Percentiles rank a stretch among this genome's conserved stretches.
These are phyloP conservation scores for Chromoteleia sp. DNA, from an alignment of 2,888 invertebrate species.

Conservation along the genomic window DNA sequence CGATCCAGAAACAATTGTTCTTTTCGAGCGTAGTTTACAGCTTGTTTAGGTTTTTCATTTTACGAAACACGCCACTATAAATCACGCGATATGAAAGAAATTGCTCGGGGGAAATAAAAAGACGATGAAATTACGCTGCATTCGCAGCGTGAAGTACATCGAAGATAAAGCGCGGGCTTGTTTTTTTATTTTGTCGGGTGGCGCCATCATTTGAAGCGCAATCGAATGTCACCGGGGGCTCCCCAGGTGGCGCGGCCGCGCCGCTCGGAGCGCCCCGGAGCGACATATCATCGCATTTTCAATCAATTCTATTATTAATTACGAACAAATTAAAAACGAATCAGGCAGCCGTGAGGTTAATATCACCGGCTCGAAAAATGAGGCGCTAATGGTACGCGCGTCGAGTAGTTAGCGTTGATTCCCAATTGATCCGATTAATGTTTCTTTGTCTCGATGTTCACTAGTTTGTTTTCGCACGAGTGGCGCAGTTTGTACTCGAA, in stretches of 20 bases:
- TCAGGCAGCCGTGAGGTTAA: no score
- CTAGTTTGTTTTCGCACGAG: no score
- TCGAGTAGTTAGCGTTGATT: no score
- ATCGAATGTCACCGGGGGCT: constrained; percentile 3
- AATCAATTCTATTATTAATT: no score
- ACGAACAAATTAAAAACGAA: no score
- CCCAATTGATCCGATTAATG: no score
- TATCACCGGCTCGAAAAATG: no score
- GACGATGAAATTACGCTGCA: constrained; percentile 9
- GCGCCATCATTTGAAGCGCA: constrained; percentile 40
- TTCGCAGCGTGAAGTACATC: constrained; percentile 28
- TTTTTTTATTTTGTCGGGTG: constrained; percentile 11
- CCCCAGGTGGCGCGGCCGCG: constrained; percentile 35
- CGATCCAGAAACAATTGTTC: constrained; percentile 13
- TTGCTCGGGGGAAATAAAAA: constrained; percentile 14
- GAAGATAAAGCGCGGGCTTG: constrained; percentile 4
- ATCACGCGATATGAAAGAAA: constrained; percentile 44
- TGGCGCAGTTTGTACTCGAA: no score
- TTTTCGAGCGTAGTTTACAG: constrained; percentile 11
- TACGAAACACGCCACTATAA: constrained; percentile 26
- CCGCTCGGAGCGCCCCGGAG: no score
- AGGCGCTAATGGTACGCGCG: no score
- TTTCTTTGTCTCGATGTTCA: no score
- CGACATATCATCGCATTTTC: no score
- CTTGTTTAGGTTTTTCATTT: constrained; percentile 10